Base-by-base conservation (phyloP, 2,797 vertebrate genomes). In the Ptychobarbus kaznakovi region DNA sequence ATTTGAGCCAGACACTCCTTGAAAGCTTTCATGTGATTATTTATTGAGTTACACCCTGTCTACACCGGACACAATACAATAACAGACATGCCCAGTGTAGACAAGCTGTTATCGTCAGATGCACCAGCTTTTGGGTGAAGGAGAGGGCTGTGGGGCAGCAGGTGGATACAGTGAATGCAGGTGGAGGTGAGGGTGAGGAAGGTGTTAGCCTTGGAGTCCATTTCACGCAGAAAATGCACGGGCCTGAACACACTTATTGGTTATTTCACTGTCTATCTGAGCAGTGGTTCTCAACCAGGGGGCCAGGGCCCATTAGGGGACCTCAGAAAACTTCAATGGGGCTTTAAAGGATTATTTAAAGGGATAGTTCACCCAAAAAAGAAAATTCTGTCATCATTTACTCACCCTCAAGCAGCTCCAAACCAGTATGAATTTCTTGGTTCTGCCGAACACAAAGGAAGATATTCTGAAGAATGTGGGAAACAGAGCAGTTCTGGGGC, bases 31-130 rank as follows among this genome's bases (percentile, higher is more conserved):
- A 83, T 51, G 25, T 12, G 56, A 18, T 63, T 75, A n/a, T 75
- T 61, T n/a, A 49, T 65, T 49, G 70, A 16, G 56, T 79, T 79
- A 79, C 77, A 79, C 77, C 77, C 40, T 79, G 77, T 65, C 58
- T 46, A 65, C 76, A 79, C 38, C 8, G 15, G 77, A 79, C 40
- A 28, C 38, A 79, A 79, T 65, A 9, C 40, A 46, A 13, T 58
- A 28, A 46, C 13, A 9, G 32, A 35, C 6, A 12, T 22, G 3
- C 18, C 20, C 74, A 6, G 38, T 20, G n/a, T 32, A 79, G 15
- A 65, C 32, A 65, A 0, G 12, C 15, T 73, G 28, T 35, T 63
- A 65, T 51, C 9, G 9, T 76, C 58, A 40, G 28, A 49, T 66
- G 42, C 72, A 76, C 44, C 25, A 44, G 25, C 53, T 73, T 25